A percentile compares a stretch with the other conserved stretches of the same genome.
phyloP scores from a whole-genome alignment of 1,140 invertebrate species.

The Euschistus heros region DNA sequence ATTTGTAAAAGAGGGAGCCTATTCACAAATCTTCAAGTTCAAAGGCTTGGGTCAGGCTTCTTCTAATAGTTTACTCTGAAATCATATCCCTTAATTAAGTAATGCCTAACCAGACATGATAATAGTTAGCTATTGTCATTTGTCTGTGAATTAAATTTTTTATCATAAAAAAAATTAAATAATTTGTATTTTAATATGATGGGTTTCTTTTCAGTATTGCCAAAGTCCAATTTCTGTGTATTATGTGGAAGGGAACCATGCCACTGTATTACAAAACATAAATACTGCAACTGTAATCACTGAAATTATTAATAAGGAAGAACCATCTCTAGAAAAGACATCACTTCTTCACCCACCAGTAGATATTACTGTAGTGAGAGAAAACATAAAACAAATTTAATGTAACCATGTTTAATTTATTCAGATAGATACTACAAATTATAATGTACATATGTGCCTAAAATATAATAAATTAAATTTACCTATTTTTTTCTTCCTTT shows the following conservation, averaged over 20 bases:
- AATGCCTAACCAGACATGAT: not conserved
- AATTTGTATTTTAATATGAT: not conserved
- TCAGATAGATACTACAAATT: too few species aligned
- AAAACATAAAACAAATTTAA: too few species aligned
- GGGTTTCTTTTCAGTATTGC: conserved; percentile 13
- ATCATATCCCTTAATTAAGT: not conserved
- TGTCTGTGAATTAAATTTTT: not conserved
- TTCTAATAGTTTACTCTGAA: not conserved
- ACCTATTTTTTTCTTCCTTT: too few species aligned
- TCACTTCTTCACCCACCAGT: too few species aligned
- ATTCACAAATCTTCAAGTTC: too few species aligned
- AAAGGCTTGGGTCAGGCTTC: too few species aligned
- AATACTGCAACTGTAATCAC: not conserved
- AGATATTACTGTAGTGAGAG: too few species aligned
- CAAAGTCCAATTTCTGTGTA: not conserved
- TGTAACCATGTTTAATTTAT: too few species aligned
- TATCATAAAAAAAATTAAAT: not conserved
- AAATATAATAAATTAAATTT: too few species aligned
- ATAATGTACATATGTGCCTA: too few species aligned
- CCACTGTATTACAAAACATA: not conserved
- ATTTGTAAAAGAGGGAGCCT: too few species aligned
- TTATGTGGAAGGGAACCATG: conserved; percentile 17
- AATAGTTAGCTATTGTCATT: not conserved
- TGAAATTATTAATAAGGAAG: not conserved
- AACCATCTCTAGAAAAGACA: not conserved